Base-by-base conservation (phyloP, 1,140 invertebrate species). In the Lineus longissimus region DNA sequence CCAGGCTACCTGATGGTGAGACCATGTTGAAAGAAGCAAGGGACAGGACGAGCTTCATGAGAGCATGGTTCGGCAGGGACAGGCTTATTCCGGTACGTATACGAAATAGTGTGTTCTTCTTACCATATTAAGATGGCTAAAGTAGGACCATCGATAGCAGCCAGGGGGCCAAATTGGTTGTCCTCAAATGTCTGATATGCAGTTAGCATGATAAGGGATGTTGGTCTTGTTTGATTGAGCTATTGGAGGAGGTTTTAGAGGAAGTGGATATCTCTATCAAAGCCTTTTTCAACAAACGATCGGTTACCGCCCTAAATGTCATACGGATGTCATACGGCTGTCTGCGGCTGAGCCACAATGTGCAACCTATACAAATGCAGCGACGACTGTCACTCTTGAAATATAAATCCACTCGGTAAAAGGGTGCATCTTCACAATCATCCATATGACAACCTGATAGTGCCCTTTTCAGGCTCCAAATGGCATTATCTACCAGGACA, bases 21-120 rank as follows among this genome's bases (percentile, higher is more conserved):
- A 54, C 47, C 22, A 61, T 56, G 59, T 30, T 72, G 55, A 73
- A 72, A 56, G 75, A 74, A 23, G 85, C 85, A 63, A 83, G 88
- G 13, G 89, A 33, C 4, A 17, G 22, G n/a, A 51, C 47, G 25
- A 6, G 6, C n/a, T 23, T 23, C 9, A 27, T 51, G 19, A 27
- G 47, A 23, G 47, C n/a, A n/a, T 23, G n/a, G 47, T 51, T 51
- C 25, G 47, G 47, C 9, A 4, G 25, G 19, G 47, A 51, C 25
- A 51, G 47, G n/a, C n/a, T 23, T 7, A n/a, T 51, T 19, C 47
- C 47, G 47, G 47, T 51, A 51, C n/a, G 47, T 51, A 27, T 27
- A 43, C 19, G 40, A 43, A 11, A 19, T 43, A 43, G 40, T 43
- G 11, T 11, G 19, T 19, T 43, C 11, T n/a, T n/a, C n/a, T n/a